phyloP scores from a whole-genome alignment of 2,888 invertebrate species.

The Iselma pallidipennis region DNA sequence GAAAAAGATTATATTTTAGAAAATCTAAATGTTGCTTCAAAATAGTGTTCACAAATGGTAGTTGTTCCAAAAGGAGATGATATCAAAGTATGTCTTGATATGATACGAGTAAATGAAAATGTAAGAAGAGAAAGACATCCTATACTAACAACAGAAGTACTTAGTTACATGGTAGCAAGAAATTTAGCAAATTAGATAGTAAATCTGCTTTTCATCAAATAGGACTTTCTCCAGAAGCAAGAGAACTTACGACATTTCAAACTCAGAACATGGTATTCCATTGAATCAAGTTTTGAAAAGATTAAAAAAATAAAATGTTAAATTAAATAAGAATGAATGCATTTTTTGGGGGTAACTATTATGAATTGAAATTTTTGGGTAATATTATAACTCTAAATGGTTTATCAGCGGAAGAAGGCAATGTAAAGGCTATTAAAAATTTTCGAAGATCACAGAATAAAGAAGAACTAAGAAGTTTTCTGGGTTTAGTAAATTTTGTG shows the following conservation, averaged over 20 bases:
- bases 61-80: slow-evolving; percentile 33
- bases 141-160: slow-evolving; percentile 32
- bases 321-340: neutral
- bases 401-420: neutral
- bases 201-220: slow-evolving; percentile 48
- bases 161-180: slow-evolving; percentile 35
- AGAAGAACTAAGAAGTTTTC: slow-evolving; percentile 36
- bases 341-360: neutral
- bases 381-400: neutral
- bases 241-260: slow-evolving; percentile 43
- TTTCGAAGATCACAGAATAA: slow-evolving; percentile 33
- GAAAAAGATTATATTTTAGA: slow-evolving; percentile 36
- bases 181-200: slow-evolving; percentile 38
- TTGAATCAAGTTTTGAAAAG: too few relatives aligned
- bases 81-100: slow-evolving; percentile 39
- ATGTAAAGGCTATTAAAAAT: slow-evolving; percentile 15
- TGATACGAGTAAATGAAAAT: slow-evolving; percentile 31
- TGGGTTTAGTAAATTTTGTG: slow-evolving; percentile 40
- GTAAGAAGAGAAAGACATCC: slow-evolving; percentile 35
- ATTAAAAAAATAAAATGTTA: neutral
- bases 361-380: neutral
- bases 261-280: too few relatives aligned
- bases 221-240: slow-evolving; percentile 39
- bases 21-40: slow-evolving; percentile 32
- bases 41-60: slow-evolving; percentile 40